Evolutionary conservation across 2,797 vertebrate species (phyloP), one percentile per base, ranked within the genome.

Genomic region (Lophius americanus): DNA sequence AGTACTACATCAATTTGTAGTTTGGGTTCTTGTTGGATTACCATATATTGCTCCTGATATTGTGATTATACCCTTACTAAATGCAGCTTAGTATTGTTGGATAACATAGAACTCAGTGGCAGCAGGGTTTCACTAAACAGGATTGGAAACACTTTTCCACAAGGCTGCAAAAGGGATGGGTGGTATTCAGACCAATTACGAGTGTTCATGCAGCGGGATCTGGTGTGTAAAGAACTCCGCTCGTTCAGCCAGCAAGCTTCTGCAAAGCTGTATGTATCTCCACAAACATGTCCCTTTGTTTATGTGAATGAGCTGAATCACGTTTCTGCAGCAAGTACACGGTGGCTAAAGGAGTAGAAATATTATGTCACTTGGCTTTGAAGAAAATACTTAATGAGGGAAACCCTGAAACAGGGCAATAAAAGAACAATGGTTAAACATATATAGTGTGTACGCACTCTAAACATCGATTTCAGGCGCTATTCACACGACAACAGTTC

Each of bases 181-280:
- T 50, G 62, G 67, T 74, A 32, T 85, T 83, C 56, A 52, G 54
- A 70, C 63, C 66, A 66, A 54, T 72, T 71, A 63, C 0, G 2
- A 73, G 75, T 66, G 48, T 58, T 68, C 52, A 64, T 44, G 68
- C 39, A 32, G 57, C 43, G 49, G 44, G 57, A 54, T 55, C 46
- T 47, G 56, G 41, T 53, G 56, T 60, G 55, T 55, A 43, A 72
- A 60, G 49, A 63, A 62, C 46, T 37, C 36, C 51, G 13, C 33
- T 57, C 0, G 3, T 56, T 69, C n/a, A 69, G 46, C 54, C 63
- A 51, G 64, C 41, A 64, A 64, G 46, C 23, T 49, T 72, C 39
- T 64, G 60, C 42, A 53, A 42, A 50, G 35, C 64, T 65, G 54
- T 61, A n/a, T 32, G 7, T 68, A 59, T 68, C 23, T 59, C 42